A percentile compares a stretch with the other conserved stretches of the same genome.
phyloP scores from a whole-genome alignment of 2,113 vertebrate species.

The Ardeotis arabs region DNA sequence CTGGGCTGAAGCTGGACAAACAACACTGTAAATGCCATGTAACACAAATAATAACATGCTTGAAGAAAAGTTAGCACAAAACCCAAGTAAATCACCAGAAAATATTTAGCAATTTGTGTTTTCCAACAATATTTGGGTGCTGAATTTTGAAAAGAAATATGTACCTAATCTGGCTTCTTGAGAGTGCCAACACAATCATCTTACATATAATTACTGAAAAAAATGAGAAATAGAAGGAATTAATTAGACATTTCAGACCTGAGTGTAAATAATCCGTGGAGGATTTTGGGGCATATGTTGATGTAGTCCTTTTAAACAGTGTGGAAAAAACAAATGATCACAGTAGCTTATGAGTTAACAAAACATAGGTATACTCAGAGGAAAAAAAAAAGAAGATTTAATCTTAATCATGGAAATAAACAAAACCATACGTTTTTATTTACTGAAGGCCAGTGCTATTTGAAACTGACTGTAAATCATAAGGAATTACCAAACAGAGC shows the following conservation, averaged over 20 bases:
- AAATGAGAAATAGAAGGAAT: background rate
- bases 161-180: background rate
- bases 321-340: background rate
- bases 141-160: background rate
- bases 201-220: background rate
- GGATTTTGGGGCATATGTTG: background rate
- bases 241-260: background rate
- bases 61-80: background rate
- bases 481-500: constrained; percentile 10
- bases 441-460: constrained; percentile 4
- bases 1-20: constrained; percentile 10
- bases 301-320: background rate
- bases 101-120: background rate
- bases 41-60: background rate
- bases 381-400: background rate
- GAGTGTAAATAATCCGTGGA: background rate
- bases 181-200: background rate
- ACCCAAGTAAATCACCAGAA: background rate
- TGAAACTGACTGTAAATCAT: constrained; percentile 43
- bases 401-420: constrained; percentile 26
- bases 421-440: constrained; percentile 25
- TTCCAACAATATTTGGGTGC: background rate
- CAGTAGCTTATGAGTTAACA: background rate
- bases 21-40: background rate
- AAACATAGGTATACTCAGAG: background rate